A percentile compares a stretch with the other conserved stretches of the same genome.
Evolutionary conservation across 1,140 invertebrate genomes (phyloP).

Genomic region (Prorops nasuta): DNA sequence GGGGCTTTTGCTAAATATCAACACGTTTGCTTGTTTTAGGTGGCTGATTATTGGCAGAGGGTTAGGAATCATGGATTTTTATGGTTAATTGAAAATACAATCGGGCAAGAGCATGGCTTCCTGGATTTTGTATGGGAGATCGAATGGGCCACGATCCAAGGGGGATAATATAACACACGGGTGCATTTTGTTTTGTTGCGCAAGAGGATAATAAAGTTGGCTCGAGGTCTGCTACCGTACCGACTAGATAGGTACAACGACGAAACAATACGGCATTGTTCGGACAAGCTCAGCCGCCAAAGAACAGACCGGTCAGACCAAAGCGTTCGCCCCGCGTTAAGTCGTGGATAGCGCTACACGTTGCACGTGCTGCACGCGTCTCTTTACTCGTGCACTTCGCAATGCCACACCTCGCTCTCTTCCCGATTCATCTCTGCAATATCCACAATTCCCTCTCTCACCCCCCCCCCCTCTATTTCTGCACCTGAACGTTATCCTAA

Average conservation of each 20-base stretch:
- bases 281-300: slow-evolving; percentile 29
- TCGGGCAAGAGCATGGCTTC: too few relatives aligned
- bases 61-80: too few relatives aligned
- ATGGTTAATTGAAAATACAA: too few relatives aligned
- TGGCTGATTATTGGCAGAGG: too few relatives aligned
- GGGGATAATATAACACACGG: slow-evolving; percentile 24
- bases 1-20: too few relatives aligned
- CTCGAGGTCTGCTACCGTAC: slow-evolving; percentile 26
- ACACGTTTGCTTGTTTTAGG: too few relatives aligned
- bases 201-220: slow-evolving; percentile 39
- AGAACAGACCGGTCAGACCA: slow-evolving; percentile 20
- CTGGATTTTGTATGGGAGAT: slow-evolving; percentile 25
- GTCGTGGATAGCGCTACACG: slow-evolving; percentile 31
- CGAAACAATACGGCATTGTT: slow-evolving; percentile 51
- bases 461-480: too few relatives aligned
- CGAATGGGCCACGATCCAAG: slow-evolving; percentile 22
- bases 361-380: slow-evolving; percentile 16
- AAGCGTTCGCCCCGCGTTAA: slow-evolving; percentile 30
- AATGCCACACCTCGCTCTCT: slow-evolving; percentile 5
- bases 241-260: slow-evolving; percentile 36
- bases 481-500: too few relatives aligned
- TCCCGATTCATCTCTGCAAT: slow-evolving; percentile 6
- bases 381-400: slow-evolving; percentile 10
- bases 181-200: slow-evolving; percentile 30
- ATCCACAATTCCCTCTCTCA: too few relatives aligned